Evolutionary conservation across 2,113 vertebrate species (phyloP), one percentile per base, ranked within the genome.

Genomic region (Electrona antarctica): DNA sequence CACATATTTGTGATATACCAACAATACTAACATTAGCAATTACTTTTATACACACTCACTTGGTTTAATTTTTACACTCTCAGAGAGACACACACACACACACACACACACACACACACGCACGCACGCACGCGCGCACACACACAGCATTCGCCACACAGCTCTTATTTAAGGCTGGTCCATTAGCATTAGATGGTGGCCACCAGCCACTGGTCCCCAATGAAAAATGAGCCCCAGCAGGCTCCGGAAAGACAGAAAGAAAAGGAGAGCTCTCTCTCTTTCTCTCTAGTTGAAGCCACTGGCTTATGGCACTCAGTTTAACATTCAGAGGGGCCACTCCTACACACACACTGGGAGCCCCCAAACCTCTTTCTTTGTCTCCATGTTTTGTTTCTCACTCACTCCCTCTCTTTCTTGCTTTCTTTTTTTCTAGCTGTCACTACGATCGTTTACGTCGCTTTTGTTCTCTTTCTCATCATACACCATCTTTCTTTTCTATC

Each of bases 101-200:
- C 49, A 50, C 49, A 50, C 49, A 50, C 49, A 50, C 49, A 50
- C 49, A 50, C 49, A 51, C 49, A 51, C 49, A 51, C 49, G 6
- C 55, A 21, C 55, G 2, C 55, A 28, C 55, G 15, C 55, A 15
- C 55, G 8, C 55, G 1, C 55, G 15, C 55, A 28, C 55, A 28
- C 55, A 4, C 33, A 41, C 3, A 41, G 3, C 33, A 57, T 71
- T 62, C 21, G 29, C 73, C 33, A 28, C 57, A 21, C 12, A 29
- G 47, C 62, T 56, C 41, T 82, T 82, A 77, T 60, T 80, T 72
- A 74, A 71, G 33, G 61, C 73, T 45, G 15, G 69, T 79, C 77
- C 71, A 85, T 91, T 90, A 88, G 78, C 86, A 90, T 89, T 81
- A 81, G 82, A 71, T 86, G 79, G 84, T 85, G 78, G 87, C 87